Base-by-base conservation (phyloP, 2,888 invertebrate species). In the Gortyna flavago region DNA sequence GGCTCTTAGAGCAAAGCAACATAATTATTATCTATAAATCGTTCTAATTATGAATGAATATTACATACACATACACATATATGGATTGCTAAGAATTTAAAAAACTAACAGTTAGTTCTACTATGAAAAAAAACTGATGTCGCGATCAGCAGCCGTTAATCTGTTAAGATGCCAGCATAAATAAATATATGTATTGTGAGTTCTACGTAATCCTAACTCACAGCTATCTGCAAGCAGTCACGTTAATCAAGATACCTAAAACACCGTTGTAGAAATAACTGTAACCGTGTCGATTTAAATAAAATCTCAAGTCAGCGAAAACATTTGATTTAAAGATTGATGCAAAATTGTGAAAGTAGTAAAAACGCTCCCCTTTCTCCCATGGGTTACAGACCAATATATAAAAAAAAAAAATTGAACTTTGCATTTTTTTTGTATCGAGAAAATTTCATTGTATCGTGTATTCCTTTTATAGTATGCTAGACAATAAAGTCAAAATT, bases 181-280 rank as follows among this genome's bases (percentile, higher is more conserved):
- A 79, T 84, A 73, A 83, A 84, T 83, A 84, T 83, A 72, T 75
- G 65, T 67, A 81, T 69, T 72, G 57, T 71, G n/a, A n/a, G 62
- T 83, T 77, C 61, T 65, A 75, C 54, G 61, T 66, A 72, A 68
- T 77, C 2, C 48, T 64, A 29, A 64, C 41, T 61, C 51, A 62
- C 57, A 70, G 62, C 21, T 57, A 44, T 78, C 35, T 77, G 59
- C 54, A 69, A 59, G 57, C 44, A 62, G 73, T 77, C 73, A 82
- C 73, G 70, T 65, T 64, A 72, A 81, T 81, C 81, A 67, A 76
- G 54, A 68, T 75, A 71, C 71, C 81, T 72, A 72, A 71, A 72
- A 79, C 54, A 72, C 84, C 84, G 72, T 78, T 69, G 64, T 29
- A 32, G 59, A 61, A 68, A 62, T 85, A 83, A 78, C 86, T 48